phyloP scores from a whole-genome alignment of 2,888 invertebrate species.

The Erebia palarica region DNA sequence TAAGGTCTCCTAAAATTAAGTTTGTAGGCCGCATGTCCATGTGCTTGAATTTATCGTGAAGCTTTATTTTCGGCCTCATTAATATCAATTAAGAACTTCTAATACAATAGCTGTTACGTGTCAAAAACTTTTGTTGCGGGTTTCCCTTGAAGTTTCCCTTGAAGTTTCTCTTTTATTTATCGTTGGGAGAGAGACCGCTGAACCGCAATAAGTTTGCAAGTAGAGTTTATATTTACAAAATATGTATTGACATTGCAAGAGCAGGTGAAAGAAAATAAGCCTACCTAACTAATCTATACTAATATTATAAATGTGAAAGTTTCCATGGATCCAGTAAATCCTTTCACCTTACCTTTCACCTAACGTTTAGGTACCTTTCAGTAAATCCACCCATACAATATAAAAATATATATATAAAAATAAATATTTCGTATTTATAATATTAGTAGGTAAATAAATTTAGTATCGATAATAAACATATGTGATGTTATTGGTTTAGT shows the following conservation, averaged over 20 bases:
- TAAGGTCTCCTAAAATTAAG: background rate
- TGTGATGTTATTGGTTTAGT: too few relatives aligned
- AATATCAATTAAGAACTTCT: slow-evolving; percentile 34
- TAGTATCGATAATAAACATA: too few relatives aligned
- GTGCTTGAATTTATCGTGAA: slow-evolving; percentile 19
- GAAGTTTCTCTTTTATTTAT: slow-evolving; percentile 13
- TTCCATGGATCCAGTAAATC: too few relatives aligned
- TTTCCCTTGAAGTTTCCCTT: slow-evolving; percentile 26
- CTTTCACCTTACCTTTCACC: too few relatives aligned
- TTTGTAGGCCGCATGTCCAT: slow-evolving; percentile 3
- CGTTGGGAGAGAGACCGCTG: background rate
- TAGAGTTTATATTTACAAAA: too few relatives aligned
- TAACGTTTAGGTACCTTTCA: too few relatives aligned
- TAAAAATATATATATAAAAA: too few relatives aligned
- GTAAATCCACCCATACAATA: too few relatives aligned
- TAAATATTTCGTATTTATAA: too few relatives aligned
- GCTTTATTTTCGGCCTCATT: slow-evolving; percentile 27
- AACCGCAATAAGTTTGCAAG: background rate
- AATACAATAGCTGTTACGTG: slow-evolving; percentile 30
- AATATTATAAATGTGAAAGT: too few relatives aligned
- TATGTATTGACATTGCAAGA: background rate
- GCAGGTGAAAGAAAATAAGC: background rate
- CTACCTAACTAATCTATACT: too few relatives aligned
- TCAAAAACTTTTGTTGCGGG: slow-evolving; percentile 31
- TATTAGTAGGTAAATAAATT: too few relatives aligned